phyloP scores from a whole-genome alignment of 2,113 vertebrate species.

The Corydoras maculifer region DNA sequence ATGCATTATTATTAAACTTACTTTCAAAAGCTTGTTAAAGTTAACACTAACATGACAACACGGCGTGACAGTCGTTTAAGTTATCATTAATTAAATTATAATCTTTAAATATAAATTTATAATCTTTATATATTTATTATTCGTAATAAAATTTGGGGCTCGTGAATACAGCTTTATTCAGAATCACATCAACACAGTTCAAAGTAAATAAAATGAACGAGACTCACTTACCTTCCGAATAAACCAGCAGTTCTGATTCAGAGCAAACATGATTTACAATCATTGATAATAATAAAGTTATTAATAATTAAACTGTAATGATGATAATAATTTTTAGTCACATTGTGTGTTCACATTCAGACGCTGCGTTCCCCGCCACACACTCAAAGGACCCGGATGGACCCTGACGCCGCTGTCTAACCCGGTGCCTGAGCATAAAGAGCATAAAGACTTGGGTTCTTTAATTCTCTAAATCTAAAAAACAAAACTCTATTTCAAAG shows the following conservation, averaged over 20 bases:
- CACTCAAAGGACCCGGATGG: conserved; percentile 59
- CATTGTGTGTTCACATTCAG: not conserved
- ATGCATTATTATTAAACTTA: too few relatives aligned
- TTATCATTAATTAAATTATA: too few relatives aligned
- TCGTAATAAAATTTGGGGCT: too few relatives aligned
- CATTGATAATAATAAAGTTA: not conserved
- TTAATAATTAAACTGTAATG: not conserved
- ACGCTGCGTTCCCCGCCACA: conserved; percentile 56
- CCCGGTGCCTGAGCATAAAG: conserved; percentile 45
- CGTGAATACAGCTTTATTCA: too few relatives aligned
- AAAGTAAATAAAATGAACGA: not conserved
- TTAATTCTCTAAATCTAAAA: too few relatives aligned
- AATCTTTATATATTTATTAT: too few relatives aligned
- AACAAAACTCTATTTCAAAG: too few relatives aligned
- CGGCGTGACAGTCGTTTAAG: too few relatives aligned
- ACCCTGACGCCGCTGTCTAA: conserved; percentile 43
- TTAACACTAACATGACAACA: too few relatives aligned
- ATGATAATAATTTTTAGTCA: not conserved
- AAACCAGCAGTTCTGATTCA: conserved; percentile 61
- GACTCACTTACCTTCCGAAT: conserved; percentile 63
- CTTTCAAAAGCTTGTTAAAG: too few relatives aligned
- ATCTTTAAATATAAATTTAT: too few relatives aligned
- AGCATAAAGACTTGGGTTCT: not conserved
- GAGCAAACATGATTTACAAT: conserved; percentile 53
- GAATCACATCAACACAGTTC: too few relatives aligned